phyloP scores from a whole-genome alignment of 2,113 vertebrate species.

The Sapayoa aenigma region DNA sequence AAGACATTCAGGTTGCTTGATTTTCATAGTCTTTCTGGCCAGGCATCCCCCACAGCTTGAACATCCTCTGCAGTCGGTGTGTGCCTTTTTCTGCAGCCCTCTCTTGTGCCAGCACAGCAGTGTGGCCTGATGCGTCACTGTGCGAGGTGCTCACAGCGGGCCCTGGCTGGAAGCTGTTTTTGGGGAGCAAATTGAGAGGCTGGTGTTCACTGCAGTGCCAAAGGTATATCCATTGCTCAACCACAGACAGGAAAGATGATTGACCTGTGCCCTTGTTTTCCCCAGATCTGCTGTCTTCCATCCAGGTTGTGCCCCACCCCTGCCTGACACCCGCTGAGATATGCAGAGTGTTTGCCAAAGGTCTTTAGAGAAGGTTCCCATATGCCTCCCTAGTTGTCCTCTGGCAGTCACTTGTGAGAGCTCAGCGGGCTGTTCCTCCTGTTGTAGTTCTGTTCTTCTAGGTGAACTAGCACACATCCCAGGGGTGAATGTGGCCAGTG shows the following conservation, averaged over 20 bases:
- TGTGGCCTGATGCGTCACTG: not conserved
- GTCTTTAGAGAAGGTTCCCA: not conserved
- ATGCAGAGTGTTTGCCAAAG: not conserved
- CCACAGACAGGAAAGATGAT: not conserved
- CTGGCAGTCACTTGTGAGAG: not conserved
- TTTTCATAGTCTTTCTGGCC: not conserved
- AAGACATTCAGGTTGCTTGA: not conserved
- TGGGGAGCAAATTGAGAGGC: not conserved
- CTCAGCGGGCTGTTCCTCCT: not conserved
- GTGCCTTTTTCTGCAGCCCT: not conserved
- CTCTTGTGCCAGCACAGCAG: not conserved
- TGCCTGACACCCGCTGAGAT: not conserved
- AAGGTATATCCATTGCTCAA: not conserved
- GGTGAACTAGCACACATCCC: not conserved
- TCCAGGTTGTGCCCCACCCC: not conserved
- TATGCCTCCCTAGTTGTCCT: not conserved
- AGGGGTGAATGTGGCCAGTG: not conserved
- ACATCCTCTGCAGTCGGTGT: not conserved
- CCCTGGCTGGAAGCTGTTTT: not conserved
- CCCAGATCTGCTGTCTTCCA: not conserved
- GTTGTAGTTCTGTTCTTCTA: not conserved
- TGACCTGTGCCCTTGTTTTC: not conserved
- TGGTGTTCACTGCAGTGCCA: not conserved
- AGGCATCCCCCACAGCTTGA: not conserved
- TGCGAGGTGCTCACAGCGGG: accelerated